These are phyloP conservation scores for Laodelphax striatellus DNA, from an alignment of 1,140 invertebrate genomes.

Conservation along the genomic window DNA sequence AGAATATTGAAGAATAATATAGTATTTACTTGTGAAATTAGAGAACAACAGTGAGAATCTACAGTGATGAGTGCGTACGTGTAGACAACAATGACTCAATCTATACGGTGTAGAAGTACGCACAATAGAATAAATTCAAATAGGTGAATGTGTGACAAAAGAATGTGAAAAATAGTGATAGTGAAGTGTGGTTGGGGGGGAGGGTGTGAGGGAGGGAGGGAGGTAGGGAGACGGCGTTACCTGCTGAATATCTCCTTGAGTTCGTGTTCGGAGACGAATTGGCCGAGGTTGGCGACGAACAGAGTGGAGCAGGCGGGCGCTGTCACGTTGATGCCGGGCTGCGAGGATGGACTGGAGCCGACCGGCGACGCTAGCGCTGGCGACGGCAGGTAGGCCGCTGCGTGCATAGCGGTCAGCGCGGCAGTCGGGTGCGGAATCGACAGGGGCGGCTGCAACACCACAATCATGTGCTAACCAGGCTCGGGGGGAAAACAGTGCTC, in stretches of 20 bases:
- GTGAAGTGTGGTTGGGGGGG: too few relatives aligned
- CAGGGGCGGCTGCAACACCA: slow-evolving; percentile 30
- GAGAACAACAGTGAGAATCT: too few relatives aligned
- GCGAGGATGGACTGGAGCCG: slow-evolving; percentile 59
- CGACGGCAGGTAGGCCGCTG: slow-evolving; percentile 61
- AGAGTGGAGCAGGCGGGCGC: slow-evolving; percentile 83
- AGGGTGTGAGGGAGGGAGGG: slow-evolving; percentile 27
- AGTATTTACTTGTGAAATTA: too few relatives aligned
- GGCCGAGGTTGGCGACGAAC: slow-evolving; percentile 93
- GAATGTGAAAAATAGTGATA: too few relatives aligned
- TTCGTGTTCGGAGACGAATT: slow-evolving; percentile 93
- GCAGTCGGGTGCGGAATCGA: slow-evolving; percentile 65
- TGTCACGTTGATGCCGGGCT: slow-evolving; percentile 45
- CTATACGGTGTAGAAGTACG: background rate
- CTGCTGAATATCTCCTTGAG: slow-evolving; percentile 95
- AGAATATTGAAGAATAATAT: too few relatives aligned
- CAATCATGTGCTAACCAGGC: too few relatives aligned
- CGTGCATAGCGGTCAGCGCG: slow-evolving; percentile 64
- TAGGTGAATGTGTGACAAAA: too few relatives aligned
- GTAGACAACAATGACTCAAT: background rate
- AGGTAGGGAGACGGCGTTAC: slow-evolving; percentile 41
- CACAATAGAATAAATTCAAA: too few relatives aligned
- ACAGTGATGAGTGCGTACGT: too few relatives aligned
- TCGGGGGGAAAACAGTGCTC: too few relatives aligned
- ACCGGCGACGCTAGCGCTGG: slow-evolving; percentile 78